These are phyloP conservation scores for Gopherus flavomarginatus DNA, from an alignment of 2,113 vertebrate genomes.

Conservation along the genomic window DNA sequence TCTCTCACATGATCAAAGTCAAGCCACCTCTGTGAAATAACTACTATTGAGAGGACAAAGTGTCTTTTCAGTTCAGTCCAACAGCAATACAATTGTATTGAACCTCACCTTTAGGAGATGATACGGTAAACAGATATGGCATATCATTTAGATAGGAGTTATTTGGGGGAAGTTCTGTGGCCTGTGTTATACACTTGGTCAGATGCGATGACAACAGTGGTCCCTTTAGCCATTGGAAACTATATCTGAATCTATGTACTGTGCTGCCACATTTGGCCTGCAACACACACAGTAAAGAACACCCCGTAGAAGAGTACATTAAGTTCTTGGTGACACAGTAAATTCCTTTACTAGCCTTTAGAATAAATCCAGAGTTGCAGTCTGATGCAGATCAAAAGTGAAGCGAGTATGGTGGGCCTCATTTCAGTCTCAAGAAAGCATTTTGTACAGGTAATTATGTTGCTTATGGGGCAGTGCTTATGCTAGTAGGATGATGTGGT, in stretches of 20 bases:
- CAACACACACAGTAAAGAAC: not conserved
- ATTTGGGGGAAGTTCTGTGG: too few relatives aligned
- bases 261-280: not conserved
- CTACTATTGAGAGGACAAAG: not conserved
- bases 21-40: conserved; percentile 44
- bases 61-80: not conserved
- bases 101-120: not conserved
- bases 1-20: conserved; percentile 22
- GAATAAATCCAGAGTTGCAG: fast-evolving
- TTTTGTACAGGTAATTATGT: not conserved
- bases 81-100: not conserved
- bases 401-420: not conserved
- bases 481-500: not conserved
- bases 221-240: too few relatives aligned
- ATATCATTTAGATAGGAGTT: too few relatives aligned
- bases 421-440: not conserved
- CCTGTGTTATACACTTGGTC: too few relatives aligned
- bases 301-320: not conserved
- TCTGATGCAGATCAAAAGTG: not conserved
- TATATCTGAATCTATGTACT: not conserved
- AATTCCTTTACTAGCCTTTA: not conserved
- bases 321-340: fast-evolving
- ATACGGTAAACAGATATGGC: not conserved
- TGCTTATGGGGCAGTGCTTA: not conserved
- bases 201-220: too few relatives aligned